phyloP scores from a whole-genome alignment of 1,140 invertebrate genomes.

The Belonocnema kinseyi region DNA sequence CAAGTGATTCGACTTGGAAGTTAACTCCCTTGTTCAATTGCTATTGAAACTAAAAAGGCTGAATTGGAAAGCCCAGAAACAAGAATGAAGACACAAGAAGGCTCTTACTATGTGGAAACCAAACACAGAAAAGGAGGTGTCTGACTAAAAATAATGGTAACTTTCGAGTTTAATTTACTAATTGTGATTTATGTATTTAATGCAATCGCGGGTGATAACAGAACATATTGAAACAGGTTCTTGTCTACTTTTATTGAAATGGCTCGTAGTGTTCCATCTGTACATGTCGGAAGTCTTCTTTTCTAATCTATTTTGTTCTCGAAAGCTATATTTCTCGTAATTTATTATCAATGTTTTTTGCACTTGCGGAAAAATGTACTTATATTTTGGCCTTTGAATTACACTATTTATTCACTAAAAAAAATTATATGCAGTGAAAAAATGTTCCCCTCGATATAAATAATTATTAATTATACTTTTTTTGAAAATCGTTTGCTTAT shows the following conservation, averaged over 20 bases:
- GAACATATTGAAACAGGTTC: background rate
- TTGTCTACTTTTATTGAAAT: background rate
- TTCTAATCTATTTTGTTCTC: background rate
- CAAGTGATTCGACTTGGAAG: too few relatives aligned
- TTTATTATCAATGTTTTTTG: background rate
- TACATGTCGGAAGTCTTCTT: constrained; percentile 3
- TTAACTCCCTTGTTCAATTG: background rate
- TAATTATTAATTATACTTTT: too few relatives aligned
- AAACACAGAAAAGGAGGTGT: constrained; percentile 21
- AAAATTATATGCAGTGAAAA: too few relatives aligned
- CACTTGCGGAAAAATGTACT: background rate
- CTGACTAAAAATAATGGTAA: background rate
- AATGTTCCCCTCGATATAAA: too few relatives aligned
- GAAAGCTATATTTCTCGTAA: background rate
- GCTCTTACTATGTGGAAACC: background rate
- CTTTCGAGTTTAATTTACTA: constrained; percentile 11
- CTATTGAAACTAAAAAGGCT: constrained; percentile 14
- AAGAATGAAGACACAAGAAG: background rate
- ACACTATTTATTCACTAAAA: too few relatives aligned
- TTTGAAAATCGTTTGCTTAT: too few relatives aligned
- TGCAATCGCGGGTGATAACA: constrained; percentile 4
- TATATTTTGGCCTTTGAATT: too few relatives aligned
- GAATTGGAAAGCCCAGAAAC: constrained; percentile 2
- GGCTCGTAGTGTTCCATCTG: background rate
- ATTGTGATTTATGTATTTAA: constrained; percentile 9